Evolutionary conservation across 2,888 invertebrate genomes (phyloP).

Genomic region (Melanostoma mellinum): DNA sequence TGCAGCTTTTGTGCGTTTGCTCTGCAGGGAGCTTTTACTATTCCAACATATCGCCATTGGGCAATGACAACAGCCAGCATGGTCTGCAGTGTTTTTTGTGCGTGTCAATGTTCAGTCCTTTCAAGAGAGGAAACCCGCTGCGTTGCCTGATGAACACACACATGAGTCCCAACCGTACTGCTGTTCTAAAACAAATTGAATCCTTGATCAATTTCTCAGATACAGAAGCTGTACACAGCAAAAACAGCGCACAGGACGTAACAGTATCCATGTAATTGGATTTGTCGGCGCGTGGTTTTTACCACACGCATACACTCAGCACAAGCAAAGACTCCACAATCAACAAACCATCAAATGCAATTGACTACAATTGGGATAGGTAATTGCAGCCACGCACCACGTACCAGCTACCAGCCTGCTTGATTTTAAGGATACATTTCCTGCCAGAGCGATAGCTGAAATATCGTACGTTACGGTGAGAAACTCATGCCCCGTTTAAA

Average conservation of each 20-base stretch:
- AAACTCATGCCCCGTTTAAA: slow-evolving; percentile 54
- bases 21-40: not conserved
- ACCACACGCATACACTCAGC: not conserved
- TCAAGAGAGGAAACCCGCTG: not conserved
- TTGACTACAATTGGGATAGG: slow-evolving; percentile 61
- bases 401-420: not conserved
- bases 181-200: slow-evolving; percentile 53
- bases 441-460: not conserved
- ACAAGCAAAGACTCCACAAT: not conserved
- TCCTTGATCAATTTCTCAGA: slow-evolving; percentile 43
- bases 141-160: slow-evolving; percentile 31
- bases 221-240: slow-evolving; percentile 13
- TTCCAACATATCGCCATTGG: not conserved
- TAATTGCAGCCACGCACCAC: slow-evolving; percentile 42
- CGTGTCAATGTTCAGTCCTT: not conserved
- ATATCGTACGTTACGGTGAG: too few relatives aligned
- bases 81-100: slow-evolving; percentile 6
- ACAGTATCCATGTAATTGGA: slow-evolving; percentile 53
- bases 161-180: not conserved
- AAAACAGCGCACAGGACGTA: slow-evolving; percentile 1
- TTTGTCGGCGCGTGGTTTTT: slow-evolving; percentile 57
- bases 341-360: slow-evolving; percentile 56
- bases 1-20: not conserved
- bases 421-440: not conserved
- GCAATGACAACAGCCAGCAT: not conserved